Percentiles rank a stretch among this genome's conserved stretches.
phyloP scores from a whole-genome alignment of 2,797 vertebrate species.

The Strix occidentalis region DNA sequence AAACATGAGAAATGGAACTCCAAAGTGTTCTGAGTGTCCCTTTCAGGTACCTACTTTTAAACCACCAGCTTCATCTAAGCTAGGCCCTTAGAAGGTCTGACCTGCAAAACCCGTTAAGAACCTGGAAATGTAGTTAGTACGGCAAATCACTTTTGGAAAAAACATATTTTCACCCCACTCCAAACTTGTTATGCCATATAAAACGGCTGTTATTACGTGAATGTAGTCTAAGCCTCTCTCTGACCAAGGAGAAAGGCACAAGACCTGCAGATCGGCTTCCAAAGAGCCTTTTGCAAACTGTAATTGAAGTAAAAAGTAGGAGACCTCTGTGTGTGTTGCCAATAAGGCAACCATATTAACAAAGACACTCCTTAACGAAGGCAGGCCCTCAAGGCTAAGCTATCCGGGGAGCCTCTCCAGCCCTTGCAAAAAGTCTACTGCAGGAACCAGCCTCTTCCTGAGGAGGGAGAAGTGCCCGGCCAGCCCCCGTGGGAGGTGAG shows the following conservation, averaged over 20 bases:
- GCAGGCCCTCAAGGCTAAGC: neutral
- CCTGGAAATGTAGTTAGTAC: neutral
- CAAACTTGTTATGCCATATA: neutral
- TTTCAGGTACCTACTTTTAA: neutral
- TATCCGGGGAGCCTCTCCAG: neutral
- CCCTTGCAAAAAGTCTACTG: neutral
- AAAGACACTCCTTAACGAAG: neutral
- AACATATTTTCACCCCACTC: neutral
- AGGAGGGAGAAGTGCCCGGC: neutral
- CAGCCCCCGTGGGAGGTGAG: fast-evolving
- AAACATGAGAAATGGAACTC: neutral
- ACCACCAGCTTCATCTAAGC: neutral
- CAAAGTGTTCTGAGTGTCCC: neutral
- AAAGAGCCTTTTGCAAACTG: neutral
- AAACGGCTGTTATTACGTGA: neutral
- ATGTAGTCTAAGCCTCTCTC: neutral
- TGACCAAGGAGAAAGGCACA: neutral
- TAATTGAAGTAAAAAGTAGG: neutral
- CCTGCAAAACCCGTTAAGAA: neutral
- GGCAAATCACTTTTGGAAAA: neutral
- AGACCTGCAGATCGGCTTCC: neutral
- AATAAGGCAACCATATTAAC: neutral
- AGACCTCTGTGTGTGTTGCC: neutral
- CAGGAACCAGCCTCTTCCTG: neutral
- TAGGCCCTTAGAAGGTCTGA: neutral